phyloP scores from a whole-genome alignment of 2,888 invertebrate genomes.

The Microplitis manilae region DNA sequence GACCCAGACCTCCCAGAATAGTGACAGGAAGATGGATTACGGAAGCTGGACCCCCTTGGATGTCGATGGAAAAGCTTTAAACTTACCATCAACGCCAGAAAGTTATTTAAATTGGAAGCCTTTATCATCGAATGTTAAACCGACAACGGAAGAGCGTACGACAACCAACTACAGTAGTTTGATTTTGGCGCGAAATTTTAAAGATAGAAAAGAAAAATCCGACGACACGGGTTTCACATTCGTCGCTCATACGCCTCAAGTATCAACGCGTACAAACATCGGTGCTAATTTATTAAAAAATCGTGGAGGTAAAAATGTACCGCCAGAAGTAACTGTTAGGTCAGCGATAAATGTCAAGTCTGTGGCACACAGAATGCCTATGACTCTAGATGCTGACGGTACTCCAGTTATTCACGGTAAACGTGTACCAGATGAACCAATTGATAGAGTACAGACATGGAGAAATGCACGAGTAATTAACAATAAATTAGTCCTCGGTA shows the following conservation, averaged over 20 bases:
- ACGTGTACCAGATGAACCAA: constrained; percentile 87
- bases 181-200: constrained; percentile 50
- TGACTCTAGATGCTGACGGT: constrained; percentile 80
- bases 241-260: constrained; percentile 59
- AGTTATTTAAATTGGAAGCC: constrained; percentile 72
- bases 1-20: constrained; percentile 32
- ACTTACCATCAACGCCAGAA: constrained; percentile 51
- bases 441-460: constrained; percentile 85
- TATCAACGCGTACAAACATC: constrained; percentile 62
- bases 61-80: constrained; percentile 53
- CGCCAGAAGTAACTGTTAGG: constrained; percentile 80
- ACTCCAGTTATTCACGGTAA: constrained; percentile 87
- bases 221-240: constrained; percentile 39
- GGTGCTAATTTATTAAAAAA: constrained; percentile 68
- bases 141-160: background rate
- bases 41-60: constrained; percentile 64
- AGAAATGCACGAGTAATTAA: constrained; percentile 91
- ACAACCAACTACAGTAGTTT: constrained; percentile 42
- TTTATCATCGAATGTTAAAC: constrained; percentile 68
- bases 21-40: constrained; percentile 54
- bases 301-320: constrained; percentile 74
- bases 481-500: constrained; percentile 83
- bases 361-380: constrained; percentile 74
- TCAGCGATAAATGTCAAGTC: constrained; percentile 77
- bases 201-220: constrained; percentile 42